Percentiles rank a stretch among this genome's conserved stretches.
Evolutionary conservation across 2,113 vertebrate species (phyloP).

Genomic region (Pseudopodoces humilis): DNA sequence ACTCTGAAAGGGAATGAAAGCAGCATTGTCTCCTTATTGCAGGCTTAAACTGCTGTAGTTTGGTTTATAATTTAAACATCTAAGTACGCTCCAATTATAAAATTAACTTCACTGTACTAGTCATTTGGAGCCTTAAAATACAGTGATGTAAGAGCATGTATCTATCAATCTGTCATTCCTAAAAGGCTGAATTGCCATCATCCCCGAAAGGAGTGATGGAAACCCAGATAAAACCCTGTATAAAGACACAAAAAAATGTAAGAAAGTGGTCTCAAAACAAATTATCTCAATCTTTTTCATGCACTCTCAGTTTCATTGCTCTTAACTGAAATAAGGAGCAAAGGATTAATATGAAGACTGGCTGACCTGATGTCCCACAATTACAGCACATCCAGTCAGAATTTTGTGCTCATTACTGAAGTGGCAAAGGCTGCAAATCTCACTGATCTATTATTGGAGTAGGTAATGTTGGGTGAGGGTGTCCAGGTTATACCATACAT

Average conservation of each 20-base stretch:
- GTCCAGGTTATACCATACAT: background rate
- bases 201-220: background rate
- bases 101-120: background rate
- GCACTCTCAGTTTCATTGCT: background rate
- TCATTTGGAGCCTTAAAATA: background rate
- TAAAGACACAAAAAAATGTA: background rate
- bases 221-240: background rate
- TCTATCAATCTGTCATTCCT: background rate
- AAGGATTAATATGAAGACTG: constrained; percentile 27
- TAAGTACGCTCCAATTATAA: background rate
- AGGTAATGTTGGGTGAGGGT: background rate
- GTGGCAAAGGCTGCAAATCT: background rate
- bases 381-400: constrained; percentile 15
- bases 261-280: background rate
- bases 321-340: background rate
- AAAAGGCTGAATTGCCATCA: background rate
- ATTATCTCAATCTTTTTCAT: background rate
- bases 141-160: background rate
- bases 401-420: constrained; percentile 7
- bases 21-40: background rate
- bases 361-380: constrained; percentile 7
- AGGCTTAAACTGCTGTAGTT: background rate
- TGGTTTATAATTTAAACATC: background rate
- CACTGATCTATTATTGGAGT: background rate
- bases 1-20: background rate